Evolutionary conservation across 2,113 vertebrate species (phyloP).

Genomic region (Nipponia nippon): DNA sequence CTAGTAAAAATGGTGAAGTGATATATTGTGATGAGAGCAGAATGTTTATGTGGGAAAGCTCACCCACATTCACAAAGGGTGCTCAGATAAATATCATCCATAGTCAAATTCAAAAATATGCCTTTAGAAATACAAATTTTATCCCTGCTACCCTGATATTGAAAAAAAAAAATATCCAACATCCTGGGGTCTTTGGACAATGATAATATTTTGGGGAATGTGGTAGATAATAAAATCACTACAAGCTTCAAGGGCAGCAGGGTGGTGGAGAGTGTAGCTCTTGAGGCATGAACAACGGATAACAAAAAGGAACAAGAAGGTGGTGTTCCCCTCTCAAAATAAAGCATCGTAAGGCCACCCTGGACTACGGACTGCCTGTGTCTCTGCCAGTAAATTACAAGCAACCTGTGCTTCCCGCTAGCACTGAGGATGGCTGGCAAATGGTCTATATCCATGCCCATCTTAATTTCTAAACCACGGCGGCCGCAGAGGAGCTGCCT

Average conservation of each 20-base stretch:
- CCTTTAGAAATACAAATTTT: background rate
- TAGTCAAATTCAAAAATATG: background rate
- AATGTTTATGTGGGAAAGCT: background rate
- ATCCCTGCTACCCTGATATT: background rate
- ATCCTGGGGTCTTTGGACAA: background rate
- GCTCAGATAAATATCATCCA: background rate
- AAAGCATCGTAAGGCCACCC: background rate
- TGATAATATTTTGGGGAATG: background rate
- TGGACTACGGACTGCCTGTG: background rate
- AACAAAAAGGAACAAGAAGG: background rate
- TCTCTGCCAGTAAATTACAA: background rate
- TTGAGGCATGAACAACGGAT: background rate
- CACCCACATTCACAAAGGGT: background rate
- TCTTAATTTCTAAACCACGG: background rate
- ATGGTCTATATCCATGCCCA: fast-evolving
- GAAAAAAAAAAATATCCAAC: background rate
- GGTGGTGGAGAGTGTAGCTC: fast-evolving
- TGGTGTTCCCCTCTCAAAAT: background rate
- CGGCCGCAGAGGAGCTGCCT: background rate
- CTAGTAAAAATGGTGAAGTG: background rate
- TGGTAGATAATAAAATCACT: background rate
- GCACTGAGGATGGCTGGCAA: background rate
- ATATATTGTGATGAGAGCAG: background rate
- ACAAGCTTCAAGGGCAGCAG: background rate
- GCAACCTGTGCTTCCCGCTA: background rate